phyloP scores from a whole-genome alignment of 2,113 vertebrate genomes.

The Xiphorhynchus elegans region DNA sequence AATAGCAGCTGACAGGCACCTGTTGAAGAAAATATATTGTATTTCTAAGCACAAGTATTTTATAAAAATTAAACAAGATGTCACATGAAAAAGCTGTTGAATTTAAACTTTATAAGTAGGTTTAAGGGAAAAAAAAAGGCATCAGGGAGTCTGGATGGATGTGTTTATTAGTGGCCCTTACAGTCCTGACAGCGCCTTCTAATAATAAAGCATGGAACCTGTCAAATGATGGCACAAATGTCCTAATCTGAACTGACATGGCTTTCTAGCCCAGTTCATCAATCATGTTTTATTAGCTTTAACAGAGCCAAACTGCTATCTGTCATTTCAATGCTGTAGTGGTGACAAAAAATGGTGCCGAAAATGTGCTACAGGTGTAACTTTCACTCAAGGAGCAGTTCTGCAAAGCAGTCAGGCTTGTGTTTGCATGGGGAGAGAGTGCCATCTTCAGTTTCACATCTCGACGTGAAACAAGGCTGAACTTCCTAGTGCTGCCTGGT shows the following conservation, averaged over 20 bases:
- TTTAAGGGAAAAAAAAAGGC: constrained; percentile 64
- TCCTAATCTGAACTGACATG: constrained; percentile 80
- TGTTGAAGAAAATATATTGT: constrained; percentile 33
- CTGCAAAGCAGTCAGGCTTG: neutral
- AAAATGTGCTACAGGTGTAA: constrained; percentile 73
- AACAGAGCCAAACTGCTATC: constrained; percentile 59
- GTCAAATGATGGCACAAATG: constrained; percentile 75
- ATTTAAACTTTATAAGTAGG: neutral
- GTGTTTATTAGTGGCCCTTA: constrained; percentile 73
- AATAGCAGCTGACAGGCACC: constrained; percentile 49
- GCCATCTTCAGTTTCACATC: constrained; percentile 81
- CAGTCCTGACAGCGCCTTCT: constrained; percentile 58
- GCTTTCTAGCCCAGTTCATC: constrained; percentile 75
- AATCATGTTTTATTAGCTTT: constrained; percentile 78
- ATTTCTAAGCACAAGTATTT: constrained; percentile 14
- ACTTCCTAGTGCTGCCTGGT: neutral
- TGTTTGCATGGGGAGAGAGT: constrained; percentile 74
- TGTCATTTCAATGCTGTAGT: constrained; percentile 55
- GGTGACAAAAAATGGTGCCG: constrained; percentile 68
- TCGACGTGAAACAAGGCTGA: neutral
- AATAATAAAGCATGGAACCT: constrained; percentile 81
- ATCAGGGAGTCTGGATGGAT: constrained; percentile 48
- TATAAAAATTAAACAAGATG: neutral
- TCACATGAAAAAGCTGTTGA: neutral
- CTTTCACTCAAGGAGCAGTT: constrained; percentile 61